Base-by-base conservation (phyloP, 2,888 invertebrate genomes). In the Cenopis cana region DNA sequence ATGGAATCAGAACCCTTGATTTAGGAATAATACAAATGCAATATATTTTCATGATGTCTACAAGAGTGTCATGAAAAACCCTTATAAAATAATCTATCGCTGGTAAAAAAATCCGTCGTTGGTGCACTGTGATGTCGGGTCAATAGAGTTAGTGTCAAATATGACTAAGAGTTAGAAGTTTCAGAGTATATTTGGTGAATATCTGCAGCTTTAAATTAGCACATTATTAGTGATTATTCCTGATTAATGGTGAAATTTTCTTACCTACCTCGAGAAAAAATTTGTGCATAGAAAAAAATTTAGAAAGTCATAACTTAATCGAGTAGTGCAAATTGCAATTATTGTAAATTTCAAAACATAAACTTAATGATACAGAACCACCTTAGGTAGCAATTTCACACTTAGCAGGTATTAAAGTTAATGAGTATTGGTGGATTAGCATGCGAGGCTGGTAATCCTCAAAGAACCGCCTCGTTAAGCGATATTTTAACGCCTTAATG, bases 401-500 rank as follows among this genome's bases (percentile, higher is more conserved):
- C 52, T 64, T 64, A 64, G 52, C 64, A 54, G 50, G 18, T 14
- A 46, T 56, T 56, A 46, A 41, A 55, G 41, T 66, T 66, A 66
- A 66, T 66, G 54, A 33, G 33, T 46, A 66, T 66, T 56, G 46
- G 55, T 46, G 65, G 56, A 66, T 66, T 56, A 56, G 29, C 24
- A 49, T n/a, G 46, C 18, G 49, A 61, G 36, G 36, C 20, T 29
- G 29, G 24, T 66, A 56, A 66, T 66, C 65, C 56, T 56, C 65
- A 66, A 66, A 66, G 65, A 1, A 41, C 65, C 55, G 65, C 24
- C 65, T 65, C 41, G 65, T 65, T 64, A 54, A 65, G 65, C 41
- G 17, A 29, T 66, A 56, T 66, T 46, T 65, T 65, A 29, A 55
- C 41, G 41, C 41, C 24, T 38, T 55, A 24, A 50, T 29, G 17